These are phyloP conservation scores for Cylindroiulus punctatus DNA, from an alignment of 2,888 invertebrate species.

Conservation along the genomic window DNA sequence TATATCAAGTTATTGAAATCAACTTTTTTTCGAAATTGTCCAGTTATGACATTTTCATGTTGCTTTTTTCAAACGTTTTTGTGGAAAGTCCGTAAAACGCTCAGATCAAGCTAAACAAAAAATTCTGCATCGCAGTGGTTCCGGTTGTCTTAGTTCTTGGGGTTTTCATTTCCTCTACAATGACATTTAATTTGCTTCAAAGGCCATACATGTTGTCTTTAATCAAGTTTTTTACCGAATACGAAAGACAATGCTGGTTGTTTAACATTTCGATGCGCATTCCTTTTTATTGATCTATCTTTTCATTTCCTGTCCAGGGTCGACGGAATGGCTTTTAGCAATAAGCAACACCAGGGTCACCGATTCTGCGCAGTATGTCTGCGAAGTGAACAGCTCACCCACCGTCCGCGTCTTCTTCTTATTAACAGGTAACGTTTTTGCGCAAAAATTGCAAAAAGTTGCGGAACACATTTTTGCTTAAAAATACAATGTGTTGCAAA, in stretches of 20 bases:
- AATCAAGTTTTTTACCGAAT: background rate
- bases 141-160: background rate
- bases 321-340: slow-evolving; percentile 79
- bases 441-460: too few relatives aligned
- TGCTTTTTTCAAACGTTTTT: too few relatives aligned
- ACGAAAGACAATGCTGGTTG: background rate
- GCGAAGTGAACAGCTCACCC: slow-evolving; percentile 84
- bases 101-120: too few relatives aligned
- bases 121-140: background rate
- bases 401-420: slow-evolving; percentile 81
- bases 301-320: slow-evolving; percentile 66
- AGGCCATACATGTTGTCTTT: background rate
- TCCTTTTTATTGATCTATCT: background rate
- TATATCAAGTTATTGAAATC: too few relatives aligned
- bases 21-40: too few relatives aligned
- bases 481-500: too few relatives aligned
- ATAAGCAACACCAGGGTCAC: slow-evolving; percentile 76
- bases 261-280: too few relatives aligned
- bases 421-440: slow-evolving; percentile 73
- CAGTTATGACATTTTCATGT: too few relatives aligned
- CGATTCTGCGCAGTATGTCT: slow-evolving; percentile 83
- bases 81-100: too few relatives aligned
- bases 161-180: background rate
- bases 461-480: too few relatives aligned
- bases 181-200: background rate